Base-by-base conservation (phyloP, 2,888 invertebrate species). In the Acleris holmiana region DNA sequence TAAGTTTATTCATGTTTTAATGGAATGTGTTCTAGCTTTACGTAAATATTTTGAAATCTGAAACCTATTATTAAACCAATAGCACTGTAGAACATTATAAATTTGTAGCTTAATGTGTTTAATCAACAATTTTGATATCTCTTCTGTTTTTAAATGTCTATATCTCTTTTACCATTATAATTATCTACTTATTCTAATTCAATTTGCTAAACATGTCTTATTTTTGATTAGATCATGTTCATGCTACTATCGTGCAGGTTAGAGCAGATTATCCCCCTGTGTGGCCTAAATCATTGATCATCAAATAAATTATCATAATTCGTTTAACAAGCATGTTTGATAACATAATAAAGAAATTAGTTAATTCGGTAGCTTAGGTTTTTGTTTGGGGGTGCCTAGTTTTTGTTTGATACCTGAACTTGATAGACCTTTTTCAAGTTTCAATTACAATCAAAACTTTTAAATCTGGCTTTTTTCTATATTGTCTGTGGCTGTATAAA, bases 241-340 rank as follows among this genome's bases (percentile, higher is more conserved):
- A 46, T 48, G 48, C 25, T 13, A n/a, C 46, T 35, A 47, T 51
- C 46, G 19, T 46, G 49, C 55, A 29, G 58, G 40, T 59, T 47
- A 40, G 44, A 13, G n/a, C 57, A 57, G 65, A 65, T 65, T 65
- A 65, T 65, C 59, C 21, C 7, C 21, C 44, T 80, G 82, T 81
- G 82, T 78, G 82, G 82, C 29, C 78, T 59, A 60, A 75, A 73
- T 69, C 65, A 68, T 67, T 73, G 75, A 75, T 74, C 68, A 68
- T 73, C 71, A 71, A 49, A 54, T 61, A 64, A 67, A 79, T 79
- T 79, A 73, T 67, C 78, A 76, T 76, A 72, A 82, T 80, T 71
- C 70, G 63, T 72, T 76, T 74, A 68, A 64, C 57, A 44, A 62
- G 54, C 56, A 60, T 73, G 71, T 71, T 77, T 71, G 73, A 75